Percentiles rank a stretch among this genome's conserved stretches.
phyloP scores from a whole-genome alignment of 2,113 vertebrate species.

The Zosterops pallidus region DNA sequence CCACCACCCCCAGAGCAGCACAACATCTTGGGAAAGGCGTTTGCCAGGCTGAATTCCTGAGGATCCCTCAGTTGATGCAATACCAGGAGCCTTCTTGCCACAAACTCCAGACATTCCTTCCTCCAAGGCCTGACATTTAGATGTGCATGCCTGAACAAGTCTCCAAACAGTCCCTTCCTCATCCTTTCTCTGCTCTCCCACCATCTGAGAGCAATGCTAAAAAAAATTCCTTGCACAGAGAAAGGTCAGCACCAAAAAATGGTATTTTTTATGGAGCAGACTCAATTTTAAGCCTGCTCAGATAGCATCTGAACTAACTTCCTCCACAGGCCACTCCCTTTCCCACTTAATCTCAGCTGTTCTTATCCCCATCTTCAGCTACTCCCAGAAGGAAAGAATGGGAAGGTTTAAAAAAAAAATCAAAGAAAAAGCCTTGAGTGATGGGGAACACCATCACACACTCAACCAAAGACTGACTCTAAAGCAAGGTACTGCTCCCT shows the following conservation, averaged over 20 bases:
- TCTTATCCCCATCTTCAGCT: not conserved
- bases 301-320: not conserved
- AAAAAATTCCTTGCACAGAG: not conserved
- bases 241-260: conserved; percentile 21
- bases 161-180: not conserved
- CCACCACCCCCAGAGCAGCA: not conserved
- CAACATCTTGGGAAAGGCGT: not conserved
- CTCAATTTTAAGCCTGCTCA: not conserved
- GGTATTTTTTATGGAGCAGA: not conserved
- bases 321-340: not conserved
- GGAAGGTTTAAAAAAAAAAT: not conserved
- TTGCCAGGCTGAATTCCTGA: not conserved
- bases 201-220: not conserved
- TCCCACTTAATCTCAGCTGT: not conserved
- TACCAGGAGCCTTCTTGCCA: not conserved
- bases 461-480: not conserved
- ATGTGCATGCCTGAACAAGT: conserved; percentile 17
- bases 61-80: not conserved
- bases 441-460: not conserved
- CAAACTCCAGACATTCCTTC: conserved; percentile 15
- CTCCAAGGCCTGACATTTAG: conserved; percentile 40
- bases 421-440: not conserved
- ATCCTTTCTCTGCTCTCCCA: not conserved
- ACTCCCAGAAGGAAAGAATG: not conserved
- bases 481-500: not conserved